Conservation (phyloP, 2,888 invertebrate genomes). For the Cosmorhoe ocellata region DNA sequence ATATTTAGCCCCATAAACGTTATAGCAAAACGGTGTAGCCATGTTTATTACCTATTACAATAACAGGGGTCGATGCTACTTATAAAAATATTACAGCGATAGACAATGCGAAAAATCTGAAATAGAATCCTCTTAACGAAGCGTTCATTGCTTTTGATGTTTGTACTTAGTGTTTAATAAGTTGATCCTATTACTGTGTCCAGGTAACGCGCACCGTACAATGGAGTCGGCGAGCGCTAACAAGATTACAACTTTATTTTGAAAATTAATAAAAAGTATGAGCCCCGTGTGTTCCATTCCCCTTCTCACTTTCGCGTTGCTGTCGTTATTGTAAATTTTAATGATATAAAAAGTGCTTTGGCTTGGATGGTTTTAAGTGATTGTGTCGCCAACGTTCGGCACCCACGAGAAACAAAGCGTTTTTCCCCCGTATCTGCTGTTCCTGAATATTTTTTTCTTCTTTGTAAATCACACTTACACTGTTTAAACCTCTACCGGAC, state of each 20-base stretch:
- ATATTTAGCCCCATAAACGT: constrained; percentile 73
- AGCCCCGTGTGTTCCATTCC: constrained; percentile 58
- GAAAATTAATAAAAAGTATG: constrained; percentile 78
- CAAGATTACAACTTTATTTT: constrained; percentile 81
- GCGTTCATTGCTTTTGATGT: constrained; percentile 78
- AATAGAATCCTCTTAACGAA: constrained; percentile 73
- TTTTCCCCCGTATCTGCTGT: no score
- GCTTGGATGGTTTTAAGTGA: constrained; percentile 26
- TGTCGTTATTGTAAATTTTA: constrained; percentile 45
- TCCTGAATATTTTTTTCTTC: no score
- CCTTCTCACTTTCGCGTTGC: constrained; percentile 39
- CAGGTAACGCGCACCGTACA: constrained; percentile 72
- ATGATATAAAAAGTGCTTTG: constrained; percentile 29
- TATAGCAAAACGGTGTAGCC: constrained; percentile 65
- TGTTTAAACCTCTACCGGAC: no score
- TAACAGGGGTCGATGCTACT: constrained; percentile 6
- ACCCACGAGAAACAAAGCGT: background rate
- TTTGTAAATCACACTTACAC: no score
- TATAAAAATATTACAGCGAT: constrained; percentile 14
- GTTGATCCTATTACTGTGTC: constrained; percentile 82
- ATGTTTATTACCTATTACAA: constrained; percentile 55
- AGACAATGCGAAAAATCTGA: constrained; percentile 39
- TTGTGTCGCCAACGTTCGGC: constrained; percentile 12
- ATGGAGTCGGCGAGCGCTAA: constrained; percentile 72
- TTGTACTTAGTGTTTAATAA: constrained; percentile 81